Base-by-base conservation (phyloP, 2,113 vertebrate genomes). In the Columba livia region DNA sequence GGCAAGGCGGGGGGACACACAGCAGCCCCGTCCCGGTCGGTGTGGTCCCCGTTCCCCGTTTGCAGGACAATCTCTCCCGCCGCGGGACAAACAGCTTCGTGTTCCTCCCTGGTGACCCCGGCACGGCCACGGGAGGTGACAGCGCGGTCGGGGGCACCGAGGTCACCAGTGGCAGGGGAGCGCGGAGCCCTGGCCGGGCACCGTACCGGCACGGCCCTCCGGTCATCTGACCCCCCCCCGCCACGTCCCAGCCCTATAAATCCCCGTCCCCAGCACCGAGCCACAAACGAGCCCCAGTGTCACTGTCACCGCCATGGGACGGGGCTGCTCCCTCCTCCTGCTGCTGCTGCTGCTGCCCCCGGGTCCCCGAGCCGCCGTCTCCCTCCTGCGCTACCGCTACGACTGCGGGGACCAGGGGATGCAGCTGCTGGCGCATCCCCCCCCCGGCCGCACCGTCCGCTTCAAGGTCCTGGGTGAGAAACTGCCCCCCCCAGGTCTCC, bases 381-480 rank as follows among this genome's bases (percentile, higher is more conserved):
- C 85, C 0, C 60, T 79, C 31, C 86, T 96, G 23, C 16, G 12
- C 40, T 88, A 96, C 79, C 91, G 42, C 20, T 94, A 97, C 0
- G 75, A 90, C 29, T 98, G 97, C 0, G 96, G 97, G 12, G 58
- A 89, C 5, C 1, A 70, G 4, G 62, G 96, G 20, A 93, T 98
- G 97, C 97, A 97, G 92, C 93, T 98, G 31, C 75, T 88, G 42
- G 97, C 89, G 0, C 23, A 80, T 15, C 97, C 96, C 0, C 0
- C 24, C 10, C 90, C 5, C 0, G 93, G 93, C 62, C 95, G 10
- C 53, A 31, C 51, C 0, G 8, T 97, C 42, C 93, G 53, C 79
- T 97, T 98, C 95, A 97, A 96, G 34, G 97, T 98, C 32, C 7
- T 97, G 61, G 97, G 96, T 97, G 88, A 97, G 97, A 47, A 47